Evolutionary conservation across 1,140 invertebrate species (phyloP).

Genomic region (Drosophila obscura): DNA sequence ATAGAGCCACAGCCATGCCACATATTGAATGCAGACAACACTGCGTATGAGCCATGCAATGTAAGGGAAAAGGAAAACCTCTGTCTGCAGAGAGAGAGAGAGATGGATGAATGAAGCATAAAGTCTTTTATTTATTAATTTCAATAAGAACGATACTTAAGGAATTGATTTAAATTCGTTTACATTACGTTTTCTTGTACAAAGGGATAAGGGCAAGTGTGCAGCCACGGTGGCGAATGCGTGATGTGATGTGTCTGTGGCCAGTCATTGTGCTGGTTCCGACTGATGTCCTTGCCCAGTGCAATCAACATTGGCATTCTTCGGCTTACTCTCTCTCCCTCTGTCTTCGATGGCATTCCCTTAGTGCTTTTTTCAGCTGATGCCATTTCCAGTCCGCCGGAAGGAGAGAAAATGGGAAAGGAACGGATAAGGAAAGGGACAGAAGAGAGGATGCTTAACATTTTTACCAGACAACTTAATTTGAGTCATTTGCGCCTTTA

Average conservation of each 20-base stretch:
- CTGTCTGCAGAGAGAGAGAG: neutral
- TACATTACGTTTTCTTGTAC: neutral
- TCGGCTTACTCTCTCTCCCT: slow-evolving; percentile 16
- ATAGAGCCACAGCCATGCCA: slow-evolving; percentile 21
- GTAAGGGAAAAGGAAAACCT: neutral
- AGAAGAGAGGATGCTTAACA: slow-evolving; percentile 36
- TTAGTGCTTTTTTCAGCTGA: slow-evolving; percentile 17
- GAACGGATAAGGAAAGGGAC: neutral
- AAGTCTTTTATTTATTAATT: slow-evolving; percentile 44
- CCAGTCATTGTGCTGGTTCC: slow-evolving; percentile 37
- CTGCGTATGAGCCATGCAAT: slow-evolving; percentile 38
- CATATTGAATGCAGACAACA: slow-evolving; percentile 14
- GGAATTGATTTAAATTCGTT: slow-evolving; percentile 21
- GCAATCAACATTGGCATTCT: slow-evolving; percentile 59
- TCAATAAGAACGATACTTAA: slow-evolving; percentile 29
- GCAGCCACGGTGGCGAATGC: neutral
- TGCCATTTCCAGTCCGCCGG: slow-evolving; percentile 42
- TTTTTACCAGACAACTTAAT: slow-evolving; percentile 46
- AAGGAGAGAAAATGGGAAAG: neutral
- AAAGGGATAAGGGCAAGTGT: neutral
- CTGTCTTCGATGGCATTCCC: slow-evolving; percentile 18
- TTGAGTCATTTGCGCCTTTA: slow-evolving; percentile 50
- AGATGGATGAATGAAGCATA: neutral
- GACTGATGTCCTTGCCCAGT: slow-evolving; percentile 34
- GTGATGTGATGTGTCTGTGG: slow-evolving; percentile 28